phyloP scores from a whole-genome alignment of 2,113 vertebrate species.

The Motacilla alba region DNA sequence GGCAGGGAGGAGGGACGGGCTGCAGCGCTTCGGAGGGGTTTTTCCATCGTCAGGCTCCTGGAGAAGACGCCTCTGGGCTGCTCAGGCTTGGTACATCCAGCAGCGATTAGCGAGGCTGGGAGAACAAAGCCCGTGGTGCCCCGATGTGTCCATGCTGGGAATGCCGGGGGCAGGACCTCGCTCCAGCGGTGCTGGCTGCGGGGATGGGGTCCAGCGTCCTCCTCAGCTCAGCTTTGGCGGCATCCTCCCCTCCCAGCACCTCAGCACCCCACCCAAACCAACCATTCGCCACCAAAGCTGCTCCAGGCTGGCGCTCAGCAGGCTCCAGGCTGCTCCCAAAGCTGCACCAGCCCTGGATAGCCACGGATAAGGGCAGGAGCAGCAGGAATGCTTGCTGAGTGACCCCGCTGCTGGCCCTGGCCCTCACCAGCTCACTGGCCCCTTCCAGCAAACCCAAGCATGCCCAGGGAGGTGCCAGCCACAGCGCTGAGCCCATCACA shows the following conservation, averaged over 20 bases:
- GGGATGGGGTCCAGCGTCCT: not conserved
- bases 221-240: not conserved
- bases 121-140: not conserved
- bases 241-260: not conserved
- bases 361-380: fast-evolving
- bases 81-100: not conserved
- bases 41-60: not conserved
- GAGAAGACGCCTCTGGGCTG: not conserved
- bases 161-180: fast-evolving
- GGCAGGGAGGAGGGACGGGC: not conserved
- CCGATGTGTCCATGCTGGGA: fast-evolving
- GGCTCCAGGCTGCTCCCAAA: not conserved
- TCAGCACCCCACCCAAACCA: not conserved
- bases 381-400: not conserved
- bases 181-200: fast-evolving
- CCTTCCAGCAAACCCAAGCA: not conserved
- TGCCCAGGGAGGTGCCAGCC: not conserved
- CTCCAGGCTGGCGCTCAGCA: not conserved
- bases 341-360: not conserved
- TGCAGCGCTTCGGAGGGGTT: not conserved
- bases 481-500: fast-evolving
- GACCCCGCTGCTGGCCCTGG: fast-evolving
- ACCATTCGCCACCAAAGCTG: fast-evolving
- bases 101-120: not conserved
- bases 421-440: not conserved